Evolutionary conservation across 2,113 vertebrate genomes (phyloP), one percentile per base, ranked within the genome.

Genomic region (Ivindomyrus marchei): DNA sequence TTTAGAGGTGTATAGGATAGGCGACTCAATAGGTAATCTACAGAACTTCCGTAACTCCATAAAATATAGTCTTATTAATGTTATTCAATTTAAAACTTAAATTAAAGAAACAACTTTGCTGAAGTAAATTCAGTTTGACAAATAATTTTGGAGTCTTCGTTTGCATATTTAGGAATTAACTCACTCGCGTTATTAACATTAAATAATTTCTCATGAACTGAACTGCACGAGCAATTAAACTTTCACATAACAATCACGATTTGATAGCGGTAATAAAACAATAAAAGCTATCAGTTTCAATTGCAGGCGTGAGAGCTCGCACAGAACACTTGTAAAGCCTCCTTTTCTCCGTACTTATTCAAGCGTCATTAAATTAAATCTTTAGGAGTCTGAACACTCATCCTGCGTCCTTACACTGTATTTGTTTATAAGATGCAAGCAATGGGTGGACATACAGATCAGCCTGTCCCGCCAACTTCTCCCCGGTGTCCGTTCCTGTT

Each of bases 241-340:
- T 47, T 85, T 85, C 83, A 47, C 83, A 47, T 47, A 85, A 85
- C 83, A n/a, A 85, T 45, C 83, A 24, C 45, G 3, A 47, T 47
- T 85, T 85, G 83, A 85, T 85, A 42, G 83, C 83, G 45, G 45
- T 85, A 85, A 47, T 85, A 85, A 62, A 62, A 62, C 6, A 62
- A 62, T 62, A n/a, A 85, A 85, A 85, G 45, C 3, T 42, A 47
- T 85, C 45, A 85, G 21, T 85, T 24, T 24, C 36, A 85, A 85
- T 47, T 45, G 19, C 45, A 46, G 45, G 39, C 45, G 83, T 46
- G 83, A 21, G 36, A 46, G 45, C n/a, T 47, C 39, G 83, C 39
- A 7, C 83, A 24, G 24, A 13, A n/a, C 83, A 85, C 9, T 47
- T 85, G 45, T 85, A 46, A 56, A 42, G 45, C 39, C 39, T 85